A percentile compares a stretch with the other conserved stretches of the same genome.
These are phyloP conservation scores for Eurytoma adleriae DNA, from an alignment of 2,888 invertebrate species.

Conservation along the genomic window DNA sequence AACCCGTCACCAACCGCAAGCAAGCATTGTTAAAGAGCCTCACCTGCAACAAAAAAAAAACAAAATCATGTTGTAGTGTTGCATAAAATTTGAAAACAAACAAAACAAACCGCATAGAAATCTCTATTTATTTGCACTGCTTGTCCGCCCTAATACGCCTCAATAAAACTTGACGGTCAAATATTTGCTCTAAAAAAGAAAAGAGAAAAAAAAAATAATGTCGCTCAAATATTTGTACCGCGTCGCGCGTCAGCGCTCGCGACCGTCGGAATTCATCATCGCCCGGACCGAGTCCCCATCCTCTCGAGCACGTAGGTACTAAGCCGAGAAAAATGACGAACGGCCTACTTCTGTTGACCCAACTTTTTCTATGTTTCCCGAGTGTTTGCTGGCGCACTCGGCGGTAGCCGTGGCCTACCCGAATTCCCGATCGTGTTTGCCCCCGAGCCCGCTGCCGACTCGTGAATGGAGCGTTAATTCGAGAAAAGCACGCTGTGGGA, in stretches of 20 bases:
- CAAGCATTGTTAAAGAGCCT: neutral
- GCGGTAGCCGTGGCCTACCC: slow-evolving; percentile 12
- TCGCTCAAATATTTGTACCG: no score
- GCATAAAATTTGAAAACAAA: neutral
- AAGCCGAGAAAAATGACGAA: no score
- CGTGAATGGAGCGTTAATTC: slow-evolving; percentile 47
- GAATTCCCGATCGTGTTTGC: slow-evolving; percentile 30
- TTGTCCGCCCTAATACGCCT: neutral
- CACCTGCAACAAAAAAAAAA: slow-evolving; percentile 27
- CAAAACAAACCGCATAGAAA: neutral
- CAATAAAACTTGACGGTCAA: no score
- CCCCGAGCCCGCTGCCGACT: neutral
- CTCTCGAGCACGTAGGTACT: no score
- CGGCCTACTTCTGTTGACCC: slow-evolving; percentile 33
- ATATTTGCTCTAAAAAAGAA: no score
- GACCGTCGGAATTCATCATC: no score
- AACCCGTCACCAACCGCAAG: no score
- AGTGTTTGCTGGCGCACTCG: slow-evolving; percentile 16
- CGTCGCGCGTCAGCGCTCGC: no score
- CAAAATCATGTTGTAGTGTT: neutral
- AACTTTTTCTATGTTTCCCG: slow-evolving; percentile 6
- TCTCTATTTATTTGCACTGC: neutral
- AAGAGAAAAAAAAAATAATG: no score
- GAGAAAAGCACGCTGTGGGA: slow-evolving; percentile 39
- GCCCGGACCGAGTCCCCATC: no score